Percentiles rank a stretch among this genome's conserved stretches.
Evolutionary conservation across 2,797 vertebrate genomes (phyloP).

Genomic region (Emys orbicularis): DNA sequence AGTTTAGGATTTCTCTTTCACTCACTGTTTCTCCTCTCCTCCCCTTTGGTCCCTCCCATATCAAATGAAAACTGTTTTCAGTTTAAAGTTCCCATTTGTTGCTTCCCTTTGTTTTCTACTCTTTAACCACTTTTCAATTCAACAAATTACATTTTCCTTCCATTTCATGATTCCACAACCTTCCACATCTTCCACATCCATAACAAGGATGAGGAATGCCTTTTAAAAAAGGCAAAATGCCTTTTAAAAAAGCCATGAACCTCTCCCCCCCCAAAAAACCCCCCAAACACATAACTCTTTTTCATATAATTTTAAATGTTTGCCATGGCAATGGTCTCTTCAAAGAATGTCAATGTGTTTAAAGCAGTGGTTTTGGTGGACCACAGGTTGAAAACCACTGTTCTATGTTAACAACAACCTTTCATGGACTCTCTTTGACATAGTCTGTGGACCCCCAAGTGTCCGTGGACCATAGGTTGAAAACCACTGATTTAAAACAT

Average conservation of each 20-base stretch:
- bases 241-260: neutral
- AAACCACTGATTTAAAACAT: neutral
- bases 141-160: neutral
- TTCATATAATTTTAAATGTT: neutral
- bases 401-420: neutral
- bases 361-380: neutral
- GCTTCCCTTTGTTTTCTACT: constrained; percentile 30
- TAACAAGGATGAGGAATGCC: neutral
- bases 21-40: neutral
- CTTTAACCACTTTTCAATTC: constrained; percentile 32
- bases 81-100: neutral
- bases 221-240: no score
- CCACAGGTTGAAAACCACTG: neutral
- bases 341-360: constrained; percentile 9
- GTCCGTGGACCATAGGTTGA: neutral
- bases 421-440: neutral
- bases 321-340: neutral
- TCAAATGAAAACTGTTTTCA: constrained; percentile 24
- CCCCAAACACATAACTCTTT: neutral
- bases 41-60: neutral
- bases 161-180: neutral
- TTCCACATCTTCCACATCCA: neutral
- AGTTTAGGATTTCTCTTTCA: neutral
- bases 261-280: neutral
- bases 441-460: neutral